These are phyloP conservation scores for Venturia canescens DNA, from an alignment of 1,140 invertebrate genomes.

Conservation along the genomic window DNA sequence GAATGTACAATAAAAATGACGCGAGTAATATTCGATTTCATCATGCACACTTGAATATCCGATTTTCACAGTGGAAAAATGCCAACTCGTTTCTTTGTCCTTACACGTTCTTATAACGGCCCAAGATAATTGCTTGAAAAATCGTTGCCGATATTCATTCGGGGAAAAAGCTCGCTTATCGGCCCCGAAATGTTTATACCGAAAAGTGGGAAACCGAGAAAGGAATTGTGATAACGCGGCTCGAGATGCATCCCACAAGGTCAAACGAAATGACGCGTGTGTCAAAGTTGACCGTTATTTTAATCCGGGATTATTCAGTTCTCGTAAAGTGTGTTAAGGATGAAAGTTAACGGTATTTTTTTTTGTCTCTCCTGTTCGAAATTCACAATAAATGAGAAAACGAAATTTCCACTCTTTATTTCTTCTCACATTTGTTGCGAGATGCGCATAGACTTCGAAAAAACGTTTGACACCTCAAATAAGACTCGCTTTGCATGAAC, in stretches of 20 bases:
- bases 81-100: no score
- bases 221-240: no score
- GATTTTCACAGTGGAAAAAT: no score
- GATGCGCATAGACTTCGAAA: background rate
- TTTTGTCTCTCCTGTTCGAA: slow-evolving; percentile 3
- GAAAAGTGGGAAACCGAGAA: background rate
- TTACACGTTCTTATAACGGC: no score
- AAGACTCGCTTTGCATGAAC: background rate
- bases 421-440: background rate
- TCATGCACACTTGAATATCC: no score
- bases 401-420: background rate
- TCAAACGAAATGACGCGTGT: background rate
- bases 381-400: background rate
- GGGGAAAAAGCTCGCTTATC: no score
- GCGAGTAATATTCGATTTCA: no score
- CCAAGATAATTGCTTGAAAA: no score
- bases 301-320: slow-evolving; percentile 24
- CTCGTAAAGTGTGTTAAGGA: background rate
- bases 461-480: background rate
- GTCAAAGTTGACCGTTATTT: slow-evolving; percentile 29
- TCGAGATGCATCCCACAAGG: background rate
- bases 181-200: no score
- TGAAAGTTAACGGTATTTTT: slow-evolving; percentile 30
- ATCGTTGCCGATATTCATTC: no score
- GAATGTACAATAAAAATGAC: no score